Conservation (phyloP, 2,888 invertebrate species). For the Pedicia rivosa region DNA sequence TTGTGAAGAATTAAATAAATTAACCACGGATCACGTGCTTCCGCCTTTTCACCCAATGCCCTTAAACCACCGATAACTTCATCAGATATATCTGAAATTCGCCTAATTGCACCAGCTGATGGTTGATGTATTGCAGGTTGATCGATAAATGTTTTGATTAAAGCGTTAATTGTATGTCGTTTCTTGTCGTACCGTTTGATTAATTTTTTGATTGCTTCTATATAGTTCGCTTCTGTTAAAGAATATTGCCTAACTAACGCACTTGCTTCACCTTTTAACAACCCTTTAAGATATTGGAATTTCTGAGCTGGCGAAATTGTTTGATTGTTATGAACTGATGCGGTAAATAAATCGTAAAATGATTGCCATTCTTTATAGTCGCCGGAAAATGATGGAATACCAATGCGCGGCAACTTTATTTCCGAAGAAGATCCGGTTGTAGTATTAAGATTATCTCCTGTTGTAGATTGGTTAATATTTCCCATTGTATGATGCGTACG, state of each 20-base stretch:
- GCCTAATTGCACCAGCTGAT: not conserved
- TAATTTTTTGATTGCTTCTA: not conserved
- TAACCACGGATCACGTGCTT: not conserved
- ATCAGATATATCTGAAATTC: not conserved
- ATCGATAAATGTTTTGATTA: not conserved
- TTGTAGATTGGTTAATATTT: too few relatives aligned
- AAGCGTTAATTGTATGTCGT: not conserved
- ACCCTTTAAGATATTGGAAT: not conserved
- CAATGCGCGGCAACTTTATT: not conserved
- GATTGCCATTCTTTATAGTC: not conserved
- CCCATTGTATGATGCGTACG: too few relatives aligned
- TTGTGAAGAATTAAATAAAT: not conserved
- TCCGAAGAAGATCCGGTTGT: too few relatives aligned
- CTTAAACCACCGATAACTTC: not conserved
- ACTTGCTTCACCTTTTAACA: constrained; percentile 1
- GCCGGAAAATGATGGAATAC: not conserved
- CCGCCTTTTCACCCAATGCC: not conserved
- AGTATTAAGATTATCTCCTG: too few relatives aligned
- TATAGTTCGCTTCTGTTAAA: not conserved
- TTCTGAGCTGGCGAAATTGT: not conserved
- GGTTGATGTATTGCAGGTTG: not conserved
- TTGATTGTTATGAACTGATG: not conserved
- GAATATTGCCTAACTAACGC: not conserved
- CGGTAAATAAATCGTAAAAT: not conserved
- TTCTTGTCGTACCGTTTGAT: constrained; percentile 1